Conservation (phyloP, 2,888 invertebrate genomes). For the Dicycla oo region DNA sequence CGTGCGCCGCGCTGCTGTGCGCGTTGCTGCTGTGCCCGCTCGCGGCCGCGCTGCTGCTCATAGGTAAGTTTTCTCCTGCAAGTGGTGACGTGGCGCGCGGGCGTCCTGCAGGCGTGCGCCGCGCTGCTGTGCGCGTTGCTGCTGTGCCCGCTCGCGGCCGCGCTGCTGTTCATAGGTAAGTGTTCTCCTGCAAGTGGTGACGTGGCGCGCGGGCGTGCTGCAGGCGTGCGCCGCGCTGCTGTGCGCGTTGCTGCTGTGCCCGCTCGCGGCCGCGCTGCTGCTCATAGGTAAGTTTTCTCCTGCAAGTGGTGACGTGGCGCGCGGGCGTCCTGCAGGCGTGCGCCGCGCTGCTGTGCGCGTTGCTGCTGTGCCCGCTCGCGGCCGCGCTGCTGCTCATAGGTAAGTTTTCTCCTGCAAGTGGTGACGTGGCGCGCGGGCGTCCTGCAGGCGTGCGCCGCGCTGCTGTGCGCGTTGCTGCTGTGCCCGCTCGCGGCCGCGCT, state of each 20-base stretch:
- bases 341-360: conserved; percentile 93
- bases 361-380: conserved; percentile 94
- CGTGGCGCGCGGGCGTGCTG: conserved; percentile 95
- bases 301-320: conserved; percentile 95
- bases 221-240: conserved; percentile 95
- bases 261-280: no score
- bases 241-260: conserved; percentile 95
- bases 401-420: conserved; percentile 93
- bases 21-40: conserved; percentile 95
- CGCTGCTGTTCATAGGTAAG: no score
- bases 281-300: no score
- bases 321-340: conserved; percentile 95
- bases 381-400: no score
- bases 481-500: conserved; percentile 92
- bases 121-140: conserved; percentile 93
- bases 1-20: conserved; percentile 94
- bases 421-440: conserved; percentile 94
- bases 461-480: conserved; percentile 94
- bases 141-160: conserved; percentile 95
- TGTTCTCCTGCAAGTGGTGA: conserved; percentile 93
- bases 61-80: no score
- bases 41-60: no score
- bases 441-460: conserved; percentile 94
- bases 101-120: conserved; percentile 95
- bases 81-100: conserved; percentile 95